Base-by-base conservation (phyloP, 1,140 invertebrate species). In the Papilio glaucus region DNA sequence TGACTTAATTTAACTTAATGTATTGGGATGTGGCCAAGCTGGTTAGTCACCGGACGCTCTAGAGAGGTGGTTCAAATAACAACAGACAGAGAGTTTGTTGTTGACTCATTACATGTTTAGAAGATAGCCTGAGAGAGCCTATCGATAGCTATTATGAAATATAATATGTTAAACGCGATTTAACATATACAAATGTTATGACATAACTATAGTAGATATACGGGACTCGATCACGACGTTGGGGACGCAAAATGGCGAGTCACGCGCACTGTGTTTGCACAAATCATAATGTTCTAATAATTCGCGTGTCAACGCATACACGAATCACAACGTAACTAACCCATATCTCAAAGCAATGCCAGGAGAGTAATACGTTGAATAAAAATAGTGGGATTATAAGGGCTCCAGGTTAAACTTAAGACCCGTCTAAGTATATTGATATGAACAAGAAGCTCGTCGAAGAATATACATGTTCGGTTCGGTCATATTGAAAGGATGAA, bases 131-230 rank as follows among this genome's bases (percentile, higher is more conserved):
- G n/a, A n/a, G n/a, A n/a, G n/a, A n/a, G n/a, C n/a, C n/a, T n/a
- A n/a, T n/a, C n/a, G n/a, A n/a, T n/a, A 33, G 29, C 29, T 33
- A 33, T 33, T 6, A 33, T 4, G 0, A 24, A 5, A 53, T 18
- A 18, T 45, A 45, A 2, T 53, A 53, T 18, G 49, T 53, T 18
- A 49, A 49, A 24, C 49, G 9, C 8, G 29, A 33, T 49, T 49
- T 49, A 49, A 49, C 45, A 49, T 49, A 21, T 33, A 3, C 6
- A 41, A 41, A 41, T 49, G 21, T 9, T 24, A 53, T 53, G 49
- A 53, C 49, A 53, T 53, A 49, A 49, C 45, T 49, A 26, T 24
- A 53, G 21, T 53, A 53, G 49, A 18, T 53, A n/a, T n/a, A 53
- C 7, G 21, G 49, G 29, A 33, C n/a, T 4, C 49, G 21, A 9